phyloP scores from a whole-genome alignment of 2,797 vertebrate genomes.

The Jordanella pulchra region DNA sequence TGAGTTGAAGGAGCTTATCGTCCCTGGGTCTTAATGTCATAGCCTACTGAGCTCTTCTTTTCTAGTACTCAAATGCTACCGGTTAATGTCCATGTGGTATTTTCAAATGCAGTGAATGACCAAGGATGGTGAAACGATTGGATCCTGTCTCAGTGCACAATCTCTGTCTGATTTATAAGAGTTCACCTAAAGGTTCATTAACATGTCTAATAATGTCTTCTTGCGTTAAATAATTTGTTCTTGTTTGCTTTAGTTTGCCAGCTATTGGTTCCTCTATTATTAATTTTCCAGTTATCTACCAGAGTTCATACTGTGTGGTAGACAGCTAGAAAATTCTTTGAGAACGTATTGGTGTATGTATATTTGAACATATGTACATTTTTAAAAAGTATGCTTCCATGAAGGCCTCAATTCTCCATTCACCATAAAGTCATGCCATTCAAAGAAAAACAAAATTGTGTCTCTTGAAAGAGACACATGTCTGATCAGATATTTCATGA shows the following conservation, averaged over 20 bases:
- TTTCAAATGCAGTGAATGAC: conserved; percentile 14
- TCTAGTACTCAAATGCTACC: conserved; percentile 28
- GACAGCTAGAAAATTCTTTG: not conserved
- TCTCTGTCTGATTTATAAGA: not conserved
- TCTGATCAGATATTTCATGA: not conserved
- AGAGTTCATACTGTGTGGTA: not conserved
- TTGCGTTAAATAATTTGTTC: not conserved
- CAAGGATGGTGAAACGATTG: not conserved
- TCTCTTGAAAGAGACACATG: not conserved
- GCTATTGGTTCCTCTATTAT: not conserved
- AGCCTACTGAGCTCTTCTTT: conserved; percentile 39
- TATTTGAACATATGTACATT: too few relatives aligned
- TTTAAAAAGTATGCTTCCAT: not conserved
- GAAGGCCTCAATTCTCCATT: not conserved
- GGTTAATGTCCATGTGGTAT: conserved; percentile 31
- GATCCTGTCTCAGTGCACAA: not conserved
- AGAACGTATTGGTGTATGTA: too few relatives aligned
- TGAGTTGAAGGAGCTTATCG: conserved; percentile 56
- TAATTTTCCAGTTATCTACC: not conserved
- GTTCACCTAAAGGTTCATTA: not conserved
- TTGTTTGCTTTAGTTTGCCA: not conserved
- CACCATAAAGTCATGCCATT: not conserved
- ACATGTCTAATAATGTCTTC: not conserved
- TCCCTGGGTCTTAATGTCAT: conserved; percentile 62
- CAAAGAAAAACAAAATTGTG: not conserved